These are phyloP conservation scores for Trigoniulus corallinus DNA, from an alignment of 1,140 invertebrate species.

Conservation along the genomic window DNA sequence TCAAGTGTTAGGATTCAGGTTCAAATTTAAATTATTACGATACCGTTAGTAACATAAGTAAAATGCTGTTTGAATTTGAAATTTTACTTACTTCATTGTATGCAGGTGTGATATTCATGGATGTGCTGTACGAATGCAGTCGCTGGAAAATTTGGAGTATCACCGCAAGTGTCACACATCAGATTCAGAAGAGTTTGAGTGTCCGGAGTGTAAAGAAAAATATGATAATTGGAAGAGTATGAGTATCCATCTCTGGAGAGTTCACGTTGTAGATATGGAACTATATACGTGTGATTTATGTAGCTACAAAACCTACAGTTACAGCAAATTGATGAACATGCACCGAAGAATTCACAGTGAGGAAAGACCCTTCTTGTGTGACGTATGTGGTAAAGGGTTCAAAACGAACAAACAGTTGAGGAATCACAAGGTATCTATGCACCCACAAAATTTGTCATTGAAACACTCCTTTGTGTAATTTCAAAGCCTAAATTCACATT, in stretches of 20 bases:
- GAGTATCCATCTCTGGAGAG: constrained; percentile 28
- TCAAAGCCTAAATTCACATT: too few species aligned
- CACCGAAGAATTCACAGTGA: constrained; percentile 45
- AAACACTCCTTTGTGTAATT: too few species aligned
- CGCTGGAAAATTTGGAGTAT: constrained; percentile 30
- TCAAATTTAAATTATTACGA: too few species aligned
- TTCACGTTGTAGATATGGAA: constrained; percentile 28
- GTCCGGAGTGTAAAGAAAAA: constrained; percentile 46
- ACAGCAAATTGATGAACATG: constrained; percentile 25
- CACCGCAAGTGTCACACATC: constrained; percentile 40
- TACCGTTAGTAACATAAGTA: too few species aligned
- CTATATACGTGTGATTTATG: constrained; percentile 28
- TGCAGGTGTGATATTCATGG: constrained; percentile 20
- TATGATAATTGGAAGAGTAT: constrained; percentile 24
- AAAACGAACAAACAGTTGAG: constrained; percentile 53
- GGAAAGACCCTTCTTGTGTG: constrained; percentile 37
- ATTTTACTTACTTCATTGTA: neutral
- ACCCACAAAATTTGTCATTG: too few species aligned
- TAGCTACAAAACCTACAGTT: constrained; percentile 21
- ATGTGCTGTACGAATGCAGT: constrained; percentile 29
- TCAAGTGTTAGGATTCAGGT: constrained; percentile 10
- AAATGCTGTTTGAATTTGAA: neutral
- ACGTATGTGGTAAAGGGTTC: constrained; percentile 48
- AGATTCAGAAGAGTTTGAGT: constrained; percentile 31
- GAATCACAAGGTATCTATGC: constrained; percentile 34